Evolutionary conservation across 2,888 invertebrate species (phyloP).

Genomic region (Trichopria drosophilae): DNA sequence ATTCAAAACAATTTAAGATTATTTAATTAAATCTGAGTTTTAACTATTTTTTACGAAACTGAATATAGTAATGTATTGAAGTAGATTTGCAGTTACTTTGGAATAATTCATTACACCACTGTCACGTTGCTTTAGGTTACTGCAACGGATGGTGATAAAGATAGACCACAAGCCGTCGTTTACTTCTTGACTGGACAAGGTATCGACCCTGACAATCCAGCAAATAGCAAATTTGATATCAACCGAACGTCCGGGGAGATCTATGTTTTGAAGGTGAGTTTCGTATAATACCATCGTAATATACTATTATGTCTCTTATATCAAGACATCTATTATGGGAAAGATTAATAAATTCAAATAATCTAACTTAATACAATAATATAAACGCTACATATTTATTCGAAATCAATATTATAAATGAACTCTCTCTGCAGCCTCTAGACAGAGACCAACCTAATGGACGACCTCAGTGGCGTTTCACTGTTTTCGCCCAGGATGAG

Average conservation of each 20-base stretch:
- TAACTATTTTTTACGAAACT: too few relatives aligned
- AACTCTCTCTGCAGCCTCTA: slow-evolving; percentile 84
- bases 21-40: too few relatives aligned
- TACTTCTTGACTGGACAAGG: slow-evolving; percentile 95
- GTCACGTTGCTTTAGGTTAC: slow-evolving; percentile 88
- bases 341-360: too few relatives aligned
- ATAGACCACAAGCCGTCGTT: slow-evolving; percentile 91
- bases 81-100: too few relatives aligned
- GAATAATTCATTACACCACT: too few relatives aligned
- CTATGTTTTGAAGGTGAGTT: slow-evolving; percentile 86
- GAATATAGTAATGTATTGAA: too few relatives aligned
- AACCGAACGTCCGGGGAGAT: slow-evolving; percentile 94
- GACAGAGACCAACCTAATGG: slow-evolving; percentile 97
- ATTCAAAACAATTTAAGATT: too few relatives aligned
- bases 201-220: slow-evolving; percentile 91
- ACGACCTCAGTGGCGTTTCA: slow-evolving; percentile 93
- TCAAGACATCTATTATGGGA: too few relatives aligned
- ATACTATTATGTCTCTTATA: too few relatives aligned
- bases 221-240: slow-evolving; percentile 95
- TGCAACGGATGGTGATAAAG: slow-evolving; percentile 94
- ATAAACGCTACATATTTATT: too few relatives aligned
- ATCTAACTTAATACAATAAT: too few relatives aligned
- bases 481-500: slow-evolving; percentile 94
- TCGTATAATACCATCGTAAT: slow-evolving; percentile 2
- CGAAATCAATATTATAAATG: too few relatives aligned